Evolutionary conservation across 2,113 vertebrate genomes (phyloP), one percentile per base, ranked within the genome.

Genomic region (Rhinoptilus africanus): DNA sequence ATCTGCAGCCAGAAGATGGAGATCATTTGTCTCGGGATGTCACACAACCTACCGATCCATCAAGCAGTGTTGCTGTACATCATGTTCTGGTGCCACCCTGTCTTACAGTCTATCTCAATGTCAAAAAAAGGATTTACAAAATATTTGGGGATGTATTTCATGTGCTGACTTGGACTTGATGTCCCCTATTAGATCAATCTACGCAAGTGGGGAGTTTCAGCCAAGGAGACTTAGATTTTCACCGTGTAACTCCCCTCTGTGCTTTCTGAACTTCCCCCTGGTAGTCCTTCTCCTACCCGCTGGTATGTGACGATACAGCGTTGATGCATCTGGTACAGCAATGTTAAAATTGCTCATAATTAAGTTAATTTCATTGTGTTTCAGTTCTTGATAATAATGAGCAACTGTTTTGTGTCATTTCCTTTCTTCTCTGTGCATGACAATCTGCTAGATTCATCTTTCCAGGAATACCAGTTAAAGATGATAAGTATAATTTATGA

Each of bases 401-500:
- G 84, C 54, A 66, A 71, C 84, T 79, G 50, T 67, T 91, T 74
- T 0, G 2, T 96, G 94, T 76, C 81, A 67, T 87, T 95, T 76
- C 87, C 82, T 92, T 83, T 88, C 83, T 88, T 69, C 56, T 35
- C 59, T 19, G 7, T 20, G 63, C 68, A 68, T 13, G n/a, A 68
- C 67, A 53, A 48, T 80, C 73, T 91, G 82, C 69, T 60, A 80
- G 77, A 91, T 67, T 23, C 88, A 87, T 90, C 91, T 80, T 76
- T 82, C 56, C 89, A 88, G 89, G 81, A 94, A 76, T 30, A 26
- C 45, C 54, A 34, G 82, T 66, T 67, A 69, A n/a, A 54, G 34
- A 62, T 83, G 90, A 77, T 90, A 80, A 93, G 85, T 78, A 3
- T 92, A 93, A 95, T 92, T 91, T 73, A 94, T 95, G 79, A 66